Evolutionary conservation across 2,797 vertebrate species (phyloP), one percentile per base, ranked within the genome.

Genomic region (Pipistrellus nathusii): DNA sequence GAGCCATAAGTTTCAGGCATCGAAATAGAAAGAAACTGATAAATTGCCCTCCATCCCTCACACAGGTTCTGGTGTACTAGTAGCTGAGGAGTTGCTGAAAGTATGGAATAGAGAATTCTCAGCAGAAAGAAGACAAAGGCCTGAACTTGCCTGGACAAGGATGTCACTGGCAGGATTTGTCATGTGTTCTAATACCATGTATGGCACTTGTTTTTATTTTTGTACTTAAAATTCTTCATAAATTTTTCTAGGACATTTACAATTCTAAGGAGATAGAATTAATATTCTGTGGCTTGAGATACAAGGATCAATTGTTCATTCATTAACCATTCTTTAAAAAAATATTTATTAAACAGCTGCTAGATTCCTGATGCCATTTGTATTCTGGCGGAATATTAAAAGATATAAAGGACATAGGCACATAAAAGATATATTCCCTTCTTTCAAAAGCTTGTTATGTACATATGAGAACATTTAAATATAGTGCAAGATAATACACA

Each of bases 1-100:
- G 92, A 85, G 78, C 89, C 51, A 2, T 85, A 93, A 85, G 81
- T 91, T 96, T 94, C 90, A 90, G 83, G 90, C 92, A 88, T 83
- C 20, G 18, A 48, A 88, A 66, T 51, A 80, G 81, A 95, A 84
- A 96, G 78, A 81, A 86, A 64, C 77, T 93, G 96, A 96, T 90
- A 95, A 97, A 91, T 93, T 51, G 4, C 57, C 78, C 82, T 48
- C 82, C 72, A 17, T 92, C 88, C 38, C 46, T 69, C 21, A 35
- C 8, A n/a, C 13, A 59, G 53, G 59, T 75, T 85, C 83, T 41
- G 53, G 25, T 48, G 38, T 62, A 62, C 27, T 62, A 30, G 59
- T 14, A 85, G 69, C 83, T 62, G 14, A 12, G 20, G 69, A 90
- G 68, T 88, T 73, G 88, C 53, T 96, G 1, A 72, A 85, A 78